These are phyloP conservation scores for Patella ulyssiponensis DNA, from an alignment of 2,888 invertebrate genomes.

Conservation along the genomic window DNA sequence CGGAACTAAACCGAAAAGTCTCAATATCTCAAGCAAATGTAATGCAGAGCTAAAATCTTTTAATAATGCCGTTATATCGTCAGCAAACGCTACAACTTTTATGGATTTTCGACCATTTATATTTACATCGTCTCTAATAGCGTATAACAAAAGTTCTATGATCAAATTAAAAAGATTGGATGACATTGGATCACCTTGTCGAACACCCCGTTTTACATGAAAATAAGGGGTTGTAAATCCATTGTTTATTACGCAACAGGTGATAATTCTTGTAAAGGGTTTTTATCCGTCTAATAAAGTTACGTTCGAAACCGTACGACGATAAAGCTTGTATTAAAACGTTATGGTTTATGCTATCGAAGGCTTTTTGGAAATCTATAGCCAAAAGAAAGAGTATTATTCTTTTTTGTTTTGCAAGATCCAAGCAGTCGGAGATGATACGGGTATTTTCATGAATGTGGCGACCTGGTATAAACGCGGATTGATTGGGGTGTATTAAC, in stretches of 20 bases:
- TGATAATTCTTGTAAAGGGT: neutral
- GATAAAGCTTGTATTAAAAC: neutral
- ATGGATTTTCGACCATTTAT: too few species aligned
- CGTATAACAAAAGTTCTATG: neutral
- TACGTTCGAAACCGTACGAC: slow-evolving; percentile 7
- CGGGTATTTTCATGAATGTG: too few species aligned
- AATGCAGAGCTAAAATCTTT: too few species aligned
- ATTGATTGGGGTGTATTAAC: slow-evolving; percentile 4
- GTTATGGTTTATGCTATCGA: neutral
- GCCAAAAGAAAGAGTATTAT: too few species aligned
- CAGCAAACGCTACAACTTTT: too few species aligned
- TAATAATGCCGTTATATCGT: too few species aligned
- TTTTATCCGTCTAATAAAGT: slow-evolving; percentile 4
- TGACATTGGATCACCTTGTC: slow-evolving; percentile 4
- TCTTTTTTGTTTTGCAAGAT: too few species aligned
- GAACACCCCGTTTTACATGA: neutral
- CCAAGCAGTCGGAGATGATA: too few species aligned
- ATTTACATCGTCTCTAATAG: too few species aligned
- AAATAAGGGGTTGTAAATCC: neutral
- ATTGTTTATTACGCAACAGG: neutral
- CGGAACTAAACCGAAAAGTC: too few species aligned
- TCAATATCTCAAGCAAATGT: too few species aligned
- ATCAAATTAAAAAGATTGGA: neutral
- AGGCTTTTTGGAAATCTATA: slow-evolving; percentile 10
- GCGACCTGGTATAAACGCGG: neutral